Evolutionary conservation across 2,797 vertebrate species (phyloP).

Genomic region (Pangasius krempfi): DNA sequence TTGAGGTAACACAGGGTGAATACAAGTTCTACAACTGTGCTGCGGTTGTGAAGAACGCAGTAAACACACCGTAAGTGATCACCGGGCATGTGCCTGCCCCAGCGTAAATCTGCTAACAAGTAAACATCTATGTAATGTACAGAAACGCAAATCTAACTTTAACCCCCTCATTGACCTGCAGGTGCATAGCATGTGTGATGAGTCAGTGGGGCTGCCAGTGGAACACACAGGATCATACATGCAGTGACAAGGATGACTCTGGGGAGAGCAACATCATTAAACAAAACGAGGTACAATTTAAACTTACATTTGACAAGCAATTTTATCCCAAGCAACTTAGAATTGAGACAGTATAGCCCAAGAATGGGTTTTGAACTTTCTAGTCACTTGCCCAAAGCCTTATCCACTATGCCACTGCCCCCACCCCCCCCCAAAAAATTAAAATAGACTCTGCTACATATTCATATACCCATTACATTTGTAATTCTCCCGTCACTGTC

Average conservation of each 20-base stretch:
- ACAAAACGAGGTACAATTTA: conserved; percentile 76
- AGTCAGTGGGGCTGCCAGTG: conserved; percentile 93
- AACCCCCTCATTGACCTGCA: conserved; percentile 54
- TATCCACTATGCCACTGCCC: not conserved
- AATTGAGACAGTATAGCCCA: not conserved
- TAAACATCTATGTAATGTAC: not conserved
- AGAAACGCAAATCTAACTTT: not conserved
- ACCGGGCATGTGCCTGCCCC: not conserved
- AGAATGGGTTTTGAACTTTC: not conserved
- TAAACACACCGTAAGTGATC: conserved; percentile 87
- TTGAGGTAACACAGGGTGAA: conserved; percentile 80
- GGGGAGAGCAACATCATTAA: conserved; percentile 71
- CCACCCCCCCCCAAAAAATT: too few relatives aligned
- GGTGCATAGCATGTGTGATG: conserved; percentile 90
- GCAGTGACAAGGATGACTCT: conserved; percentile 68
- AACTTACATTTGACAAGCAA: not conserved
- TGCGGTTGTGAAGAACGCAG: conserved; percentile 81
- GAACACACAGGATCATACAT: conserved; percentile 78
- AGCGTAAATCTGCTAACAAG: not conserved
- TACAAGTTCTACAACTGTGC: conserved; percentile 93
- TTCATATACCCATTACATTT: not conserved
- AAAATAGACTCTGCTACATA: not conserved
- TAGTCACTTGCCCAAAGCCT: not conserved
- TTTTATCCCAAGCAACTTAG: not conserved
- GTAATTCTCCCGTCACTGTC: not conserved